phyloP scores from a whole-genome alignment of 2,797 vertebrate species.

The Diplodus sargus region DNA sequence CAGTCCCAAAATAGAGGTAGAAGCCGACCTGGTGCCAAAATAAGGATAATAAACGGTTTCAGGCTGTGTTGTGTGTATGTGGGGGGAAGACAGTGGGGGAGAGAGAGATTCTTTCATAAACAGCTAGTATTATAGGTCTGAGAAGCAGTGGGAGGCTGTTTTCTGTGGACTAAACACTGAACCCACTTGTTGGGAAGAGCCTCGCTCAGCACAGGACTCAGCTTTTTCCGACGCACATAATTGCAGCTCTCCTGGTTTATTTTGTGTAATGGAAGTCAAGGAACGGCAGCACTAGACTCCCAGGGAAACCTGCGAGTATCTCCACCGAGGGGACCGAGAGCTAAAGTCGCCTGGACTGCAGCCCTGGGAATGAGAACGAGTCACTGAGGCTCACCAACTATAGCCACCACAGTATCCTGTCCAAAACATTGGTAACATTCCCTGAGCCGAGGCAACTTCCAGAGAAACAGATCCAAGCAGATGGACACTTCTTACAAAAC shows the following conservation, averaged over 20 bases:
- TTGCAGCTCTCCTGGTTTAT: constrained; percentile 76
- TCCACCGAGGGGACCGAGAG: constrained; percentile 30
- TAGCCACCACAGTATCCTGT: constrained; percentile 73
- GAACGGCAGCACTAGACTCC: constrained; percentile 54
- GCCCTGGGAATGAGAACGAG: constrained; percentile 62
- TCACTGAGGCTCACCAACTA: constrained; percentile 66
- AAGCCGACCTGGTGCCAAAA: constrained; percentile 62
- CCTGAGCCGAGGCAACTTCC: constrained; percentile 58
- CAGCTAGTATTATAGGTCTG: constrained; percentile 76
- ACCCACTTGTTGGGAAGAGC: constrained; percentile 74
- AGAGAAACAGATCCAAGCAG: constrained; percentile 61
- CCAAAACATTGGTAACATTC: constrained; percentile 67
- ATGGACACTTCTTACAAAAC: constrained; percentile 59
- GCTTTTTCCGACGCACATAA: constrained; percentile 78
- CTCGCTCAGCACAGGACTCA: constrained; percentile 63
- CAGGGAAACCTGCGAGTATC: constrained; percentile 63
- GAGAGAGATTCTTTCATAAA: constrained; percentile 58
- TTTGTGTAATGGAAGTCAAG: constrained; percentile 62
- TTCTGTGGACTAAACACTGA: constrained; percentile 75
- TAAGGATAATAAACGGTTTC: constrained; percentile 74
- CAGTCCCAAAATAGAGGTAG: constrained; percentile 66
- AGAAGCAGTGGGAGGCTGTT: constrained; percentile 66
- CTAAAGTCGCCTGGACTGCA: constrained; percentile 51
- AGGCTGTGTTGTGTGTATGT: constrained; percentile 52
- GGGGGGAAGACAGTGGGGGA: constrained; percentile 7